These are phyloP conservation scores for Gisinianus flammeolus DNA, from an alignment of 2,888 invertebrate species.

Conservation along the genomic window DNA sequence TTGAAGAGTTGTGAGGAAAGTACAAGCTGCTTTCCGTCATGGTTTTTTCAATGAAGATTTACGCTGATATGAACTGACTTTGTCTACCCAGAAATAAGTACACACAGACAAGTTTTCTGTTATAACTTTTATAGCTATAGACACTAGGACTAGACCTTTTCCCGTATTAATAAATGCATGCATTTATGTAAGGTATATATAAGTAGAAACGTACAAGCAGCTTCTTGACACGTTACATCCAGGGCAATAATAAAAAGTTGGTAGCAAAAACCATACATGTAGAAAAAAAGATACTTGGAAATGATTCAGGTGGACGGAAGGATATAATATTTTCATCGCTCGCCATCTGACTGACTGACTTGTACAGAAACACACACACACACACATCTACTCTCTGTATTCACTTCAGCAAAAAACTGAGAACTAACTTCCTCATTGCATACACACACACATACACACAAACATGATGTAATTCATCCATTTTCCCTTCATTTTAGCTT, in stretches of 20 bases:
- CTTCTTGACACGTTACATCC: not conserved
- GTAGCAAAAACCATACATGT: not conserved
- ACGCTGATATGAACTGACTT: not conserved
- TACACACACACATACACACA: not conserved
- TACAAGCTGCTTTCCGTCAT: not conserved
- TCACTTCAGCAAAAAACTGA: not conserved
- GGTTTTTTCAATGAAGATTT: not conserved
- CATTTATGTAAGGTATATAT: not conserved
- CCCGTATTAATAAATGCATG: not conserved
- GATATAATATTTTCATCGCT: conserved; percentile 29
- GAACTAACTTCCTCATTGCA: conserved; percentile 30
- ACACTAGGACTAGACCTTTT: not conserved
- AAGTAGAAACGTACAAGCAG: no score
- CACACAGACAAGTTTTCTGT: not conserved
- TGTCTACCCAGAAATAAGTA: not conserved
- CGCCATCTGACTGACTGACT: conserved; percentile 31
- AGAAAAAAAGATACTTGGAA: not conserved
- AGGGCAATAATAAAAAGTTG: not conserved
- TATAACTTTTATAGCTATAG: no score
- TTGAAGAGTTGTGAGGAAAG: not conserved
- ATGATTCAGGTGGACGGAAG: conserved; percentile 38
- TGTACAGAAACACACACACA: no score
- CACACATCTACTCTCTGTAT: not conserved
- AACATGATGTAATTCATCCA: not conserved
- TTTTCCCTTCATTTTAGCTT: not conserved